phyloP scores from a whole-genome alignment of 2,797 vertebrate genomes.

The Euphonia xanthogaster region DNA sequence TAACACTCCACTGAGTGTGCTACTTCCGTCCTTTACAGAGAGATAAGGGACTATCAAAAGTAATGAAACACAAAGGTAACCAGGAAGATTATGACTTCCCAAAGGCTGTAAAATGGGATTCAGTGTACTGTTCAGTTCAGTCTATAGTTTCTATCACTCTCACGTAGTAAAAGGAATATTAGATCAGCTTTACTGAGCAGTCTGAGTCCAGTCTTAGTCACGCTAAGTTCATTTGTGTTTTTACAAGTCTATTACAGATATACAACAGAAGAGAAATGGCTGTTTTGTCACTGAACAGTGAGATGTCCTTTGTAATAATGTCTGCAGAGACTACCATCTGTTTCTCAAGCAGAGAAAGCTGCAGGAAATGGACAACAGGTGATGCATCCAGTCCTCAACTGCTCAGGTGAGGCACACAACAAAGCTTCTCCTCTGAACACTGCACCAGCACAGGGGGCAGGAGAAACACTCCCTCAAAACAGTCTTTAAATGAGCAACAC shows the following conservation, averaged over 20 bases:
- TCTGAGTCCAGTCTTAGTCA: neutral
- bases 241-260: neutral
- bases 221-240: neutral
- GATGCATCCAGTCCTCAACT: neutral
- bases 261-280: neutral
- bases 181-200: neutral
- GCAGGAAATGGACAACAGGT: neutral
- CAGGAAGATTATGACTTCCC: neutral
- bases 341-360: neutral
- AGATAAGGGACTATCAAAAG: neutral
- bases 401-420: neutral
- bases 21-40: neutral
- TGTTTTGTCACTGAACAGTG: neutral
- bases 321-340: neutral
- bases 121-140: neutral
- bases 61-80: neutral
- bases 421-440: neutral
- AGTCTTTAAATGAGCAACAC: neutral
- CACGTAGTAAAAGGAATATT: neutral
- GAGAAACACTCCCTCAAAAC: neutral
- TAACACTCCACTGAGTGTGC: neutral
- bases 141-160: neutral
- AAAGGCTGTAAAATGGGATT: neutral
- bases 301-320: neutral
- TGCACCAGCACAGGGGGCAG: neutral